Conservation (phyloP, 2,113 vertebrate species). For the Microtus oregoni region DNA sequence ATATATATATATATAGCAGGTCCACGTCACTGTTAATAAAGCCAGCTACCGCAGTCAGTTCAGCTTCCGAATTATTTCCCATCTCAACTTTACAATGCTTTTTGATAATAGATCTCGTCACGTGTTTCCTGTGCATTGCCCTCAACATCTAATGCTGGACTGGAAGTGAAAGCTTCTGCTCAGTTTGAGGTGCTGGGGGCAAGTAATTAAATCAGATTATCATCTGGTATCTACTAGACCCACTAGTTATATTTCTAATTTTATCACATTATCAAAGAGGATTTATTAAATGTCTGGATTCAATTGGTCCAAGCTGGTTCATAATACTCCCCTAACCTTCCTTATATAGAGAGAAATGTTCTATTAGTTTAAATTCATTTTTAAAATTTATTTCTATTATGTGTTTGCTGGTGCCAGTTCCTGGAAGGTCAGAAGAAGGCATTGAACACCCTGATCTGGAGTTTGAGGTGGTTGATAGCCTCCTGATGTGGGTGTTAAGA, state of each 20-base stretch:
- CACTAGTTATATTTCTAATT: neutral
- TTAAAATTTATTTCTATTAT: neutral
- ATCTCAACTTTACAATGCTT: neutral
- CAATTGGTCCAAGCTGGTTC: neutral
- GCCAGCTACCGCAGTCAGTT: neutral
- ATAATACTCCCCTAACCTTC: neutral
- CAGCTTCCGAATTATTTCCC: neutral
- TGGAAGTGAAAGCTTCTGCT: neutral
- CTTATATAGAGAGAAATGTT: neutral
- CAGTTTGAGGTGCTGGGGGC: neutral
- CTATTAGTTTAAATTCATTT: neutral
- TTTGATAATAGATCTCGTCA: neutral
- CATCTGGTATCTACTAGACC: neutral
- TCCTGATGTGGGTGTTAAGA: neutral
- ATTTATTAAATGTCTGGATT: neutral
- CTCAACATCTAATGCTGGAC: neutral
- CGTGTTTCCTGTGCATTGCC: neutral
- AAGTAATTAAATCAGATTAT: neutral
- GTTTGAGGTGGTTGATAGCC: too few relatives aligned
- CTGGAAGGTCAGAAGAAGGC: neutral
- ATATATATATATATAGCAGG: neutral
- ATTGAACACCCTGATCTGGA: neutral
- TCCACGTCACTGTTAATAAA: neutral
- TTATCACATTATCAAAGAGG: neutral
- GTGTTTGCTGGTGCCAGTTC: too few relatives aligned